Evolutionary conservation across 92 coral and sea anemone genomes (phyloP), one percentile per base, ranked within the genome.

Genomic region (Nematostella vectensis): DNA sequence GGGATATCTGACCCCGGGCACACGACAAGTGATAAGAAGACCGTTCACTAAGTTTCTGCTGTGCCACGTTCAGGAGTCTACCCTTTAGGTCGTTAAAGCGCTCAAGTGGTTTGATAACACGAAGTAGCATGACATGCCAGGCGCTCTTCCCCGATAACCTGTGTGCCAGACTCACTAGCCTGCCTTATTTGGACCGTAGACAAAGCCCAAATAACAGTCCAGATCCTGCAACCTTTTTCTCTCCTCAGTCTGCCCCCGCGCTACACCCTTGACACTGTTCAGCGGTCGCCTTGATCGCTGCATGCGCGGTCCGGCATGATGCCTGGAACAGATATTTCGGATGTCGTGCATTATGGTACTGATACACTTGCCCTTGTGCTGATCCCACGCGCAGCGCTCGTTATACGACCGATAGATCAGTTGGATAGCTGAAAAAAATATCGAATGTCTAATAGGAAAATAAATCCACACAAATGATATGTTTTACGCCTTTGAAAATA

Each of bases 391-490:
- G 42, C 95, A 85, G 24, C 80, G 83, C 22, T 75, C 72, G 61
- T 85, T 85, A 81, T 85, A 85, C 3, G 95, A 85, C 8, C 80
- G 83, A 61, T 79, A 75, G 45, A 84, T n/a, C 62, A 33, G 86
- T 20, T 12, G 86, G 86, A 31, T 73, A 79, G 39, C 86, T 79
- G 72, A 25, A 48, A 74, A n/a, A 25, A 45, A 47, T 6, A 36
- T 1, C 20, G 40, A 38, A 23, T 31, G 63, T n/a, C n/a, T n/a
- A n/a, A n/a, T n/a, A n/a, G n/a, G n/a, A n/a, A n/a, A n/a, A n/a
- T n/a, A n/a, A n/a, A n/a, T n/a, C n/a, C n/a, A n/a, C n/a, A n/a
- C n/a, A n/a, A n/a, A n/a, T n/a, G n/a, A n/a, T n/a, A n/a, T n/a
- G n/a, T n/a, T n/a, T n/a, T n/a, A n/a, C n/a, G n/a, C n/a, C n/a